Evolutionary conservation across 2,797 vertebrate genomes (phyloP).

Genomic region (Ataeniobius toweri): DNA sequence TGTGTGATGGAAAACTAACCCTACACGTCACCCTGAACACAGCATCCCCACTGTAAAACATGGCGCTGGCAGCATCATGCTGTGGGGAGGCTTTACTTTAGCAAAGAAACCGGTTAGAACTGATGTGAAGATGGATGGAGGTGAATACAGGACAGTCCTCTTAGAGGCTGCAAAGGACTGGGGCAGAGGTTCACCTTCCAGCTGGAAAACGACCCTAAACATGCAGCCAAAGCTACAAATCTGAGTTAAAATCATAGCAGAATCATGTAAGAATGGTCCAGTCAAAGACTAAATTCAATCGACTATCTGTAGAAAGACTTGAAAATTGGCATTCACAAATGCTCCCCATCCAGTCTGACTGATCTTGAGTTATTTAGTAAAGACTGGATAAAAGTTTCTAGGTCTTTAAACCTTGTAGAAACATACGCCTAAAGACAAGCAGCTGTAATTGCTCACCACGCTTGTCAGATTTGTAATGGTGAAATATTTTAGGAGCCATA

Average conservation of each 20-base stretch:
- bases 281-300: not conserved
- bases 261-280: not conserved
- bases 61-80: conserved; percentile 1
- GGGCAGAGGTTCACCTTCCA: not conserved
- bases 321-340: not conserved
- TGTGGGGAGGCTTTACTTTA: not conserved
- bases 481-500: not conserved
- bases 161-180: not conserved
- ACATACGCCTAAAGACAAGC: not conserved
- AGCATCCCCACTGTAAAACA: not conserved
- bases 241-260: no score
- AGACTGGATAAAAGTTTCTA: not conserved
- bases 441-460: not conserved
- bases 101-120: not conserved
- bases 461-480: not conserved
- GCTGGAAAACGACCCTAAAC: not conserved
- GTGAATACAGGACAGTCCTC: not conserved
- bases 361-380: not conserved
- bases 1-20: not conserved
- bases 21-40: not conserved
- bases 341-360: not conserved
- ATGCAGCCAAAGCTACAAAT: not conserved
- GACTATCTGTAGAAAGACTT: not conserved
- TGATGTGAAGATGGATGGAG: no score
- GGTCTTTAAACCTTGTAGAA: not conserved